phyloP scores from a whole-genome alignment of 2,888 invertebrate species.

The Stenolophus ochropezus region DNA sequence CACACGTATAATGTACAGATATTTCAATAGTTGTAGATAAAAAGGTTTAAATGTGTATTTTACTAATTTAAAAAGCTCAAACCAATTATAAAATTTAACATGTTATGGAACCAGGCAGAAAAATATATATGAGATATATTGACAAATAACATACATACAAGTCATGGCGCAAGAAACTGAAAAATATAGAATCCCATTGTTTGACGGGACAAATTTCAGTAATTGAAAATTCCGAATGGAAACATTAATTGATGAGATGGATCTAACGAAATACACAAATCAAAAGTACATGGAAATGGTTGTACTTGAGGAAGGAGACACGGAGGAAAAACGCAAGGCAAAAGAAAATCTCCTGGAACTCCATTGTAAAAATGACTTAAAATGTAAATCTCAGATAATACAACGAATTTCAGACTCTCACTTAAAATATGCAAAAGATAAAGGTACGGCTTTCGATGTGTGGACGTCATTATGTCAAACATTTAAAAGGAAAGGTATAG shows the following conservation, averaged over 20 bases:
- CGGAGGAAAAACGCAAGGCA: not conserved
- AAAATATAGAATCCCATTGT: constrained; percentile 59
- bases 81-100: too few species aligned
- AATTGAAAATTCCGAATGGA: constrained; percentile 63
- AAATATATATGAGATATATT: too few species aligned
- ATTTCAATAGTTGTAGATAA: too few species aligned
- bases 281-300: constrained; percentile 44
- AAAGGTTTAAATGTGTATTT: too few species aligned
- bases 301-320: too few species aligned
- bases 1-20: too few species aligned
- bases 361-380: constrained; percentile 52
- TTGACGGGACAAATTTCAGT: constrained; percentile 60
- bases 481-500: constrained; percentile 64
- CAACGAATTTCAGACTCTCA: constrained; percentile 65
- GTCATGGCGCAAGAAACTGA: not conserved
- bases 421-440: constrained; percentile 66
- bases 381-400: constrained; percentile 65
- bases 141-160: too few species aligned
- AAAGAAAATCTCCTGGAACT: not conserved
- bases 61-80: too few species aligned
- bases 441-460: constrained; percentile 63
- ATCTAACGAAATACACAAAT: constrained; percentile 52
- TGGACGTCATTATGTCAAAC: constrained; percentile 55
- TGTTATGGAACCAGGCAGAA: too few species aligned
- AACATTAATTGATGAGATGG: constrained; percentile 58